phyloP scores from a whole-genome alignment of 2,113 vertebrate genomes.

The Tragelaphus imberbis region DNA sequence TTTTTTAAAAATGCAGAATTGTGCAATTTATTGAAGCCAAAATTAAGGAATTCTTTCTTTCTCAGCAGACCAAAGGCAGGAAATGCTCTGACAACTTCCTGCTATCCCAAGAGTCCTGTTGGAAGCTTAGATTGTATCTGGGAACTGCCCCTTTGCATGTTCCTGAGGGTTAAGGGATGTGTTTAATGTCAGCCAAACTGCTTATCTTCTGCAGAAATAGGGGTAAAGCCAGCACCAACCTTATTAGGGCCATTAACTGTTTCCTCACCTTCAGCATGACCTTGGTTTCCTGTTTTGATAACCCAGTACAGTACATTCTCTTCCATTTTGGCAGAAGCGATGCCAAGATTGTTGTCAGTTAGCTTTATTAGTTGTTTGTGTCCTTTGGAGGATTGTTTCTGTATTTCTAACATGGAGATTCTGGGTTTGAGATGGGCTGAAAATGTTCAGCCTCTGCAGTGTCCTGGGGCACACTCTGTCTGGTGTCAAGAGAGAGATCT shows the following conservation, averaged over 20 bases:
- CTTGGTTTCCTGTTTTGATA: conserved; percentile 64
- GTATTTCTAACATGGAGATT: background rate
- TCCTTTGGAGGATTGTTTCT: background rate
- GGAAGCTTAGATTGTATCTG: background rate
- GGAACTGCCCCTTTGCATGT: too few species aligned
- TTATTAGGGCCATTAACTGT: conserved; percentile 52
- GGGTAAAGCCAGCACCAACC: conserved; percentile 11
- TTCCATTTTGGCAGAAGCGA: background rate
- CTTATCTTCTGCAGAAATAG: conserved; percentile 49
- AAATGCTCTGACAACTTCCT: background rate
- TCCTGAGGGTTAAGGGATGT: conserved; percentile 41
- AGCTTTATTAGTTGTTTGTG: background rate
- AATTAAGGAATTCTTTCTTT: background rate
- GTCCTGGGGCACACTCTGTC: background rate
- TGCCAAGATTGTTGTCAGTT: background rate
- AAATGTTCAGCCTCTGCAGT: background rate
- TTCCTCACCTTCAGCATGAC: conserved; percentile 48
- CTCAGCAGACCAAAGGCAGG: background rate
- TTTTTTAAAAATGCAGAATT: background rate
- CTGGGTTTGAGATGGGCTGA: background rate
- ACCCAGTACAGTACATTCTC: background rate
- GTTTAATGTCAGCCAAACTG: conserved; percentile 26
- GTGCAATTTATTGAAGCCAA: conserved; percentile 18
- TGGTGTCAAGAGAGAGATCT: background rate
- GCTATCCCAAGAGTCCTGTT: background rate